phyloP scores from a whole-genome alignment of 2,888 invertebrate genomes.

The Caenorhabditis japonica region DNA sequence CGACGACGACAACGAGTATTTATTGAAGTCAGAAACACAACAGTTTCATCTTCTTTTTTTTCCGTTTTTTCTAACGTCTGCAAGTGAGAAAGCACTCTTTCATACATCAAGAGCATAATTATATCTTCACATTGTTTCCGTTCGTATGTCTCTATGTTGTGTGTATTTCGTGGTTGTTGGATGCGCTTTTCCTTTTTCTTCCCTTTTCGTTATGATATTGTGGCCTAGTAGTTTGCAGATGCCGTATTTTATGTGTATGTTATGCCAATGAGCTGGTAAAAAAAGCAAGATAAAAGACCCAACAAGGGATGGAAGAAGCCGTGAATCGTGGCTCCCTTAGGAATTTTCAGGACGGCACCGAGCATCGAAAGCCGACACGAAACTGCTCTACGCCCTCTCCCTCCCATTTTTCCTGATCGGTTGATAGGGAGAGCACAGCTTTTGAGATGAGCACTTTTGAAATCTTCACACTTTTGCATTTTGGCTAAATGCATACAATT shows the following conservation, averaged over 20 bases:
- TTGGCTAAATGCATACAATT: too few relatives aligned
- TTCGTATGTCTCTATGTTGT: constrained; percentile 40
- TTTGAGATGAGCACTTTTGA: constrained; percentile 47
- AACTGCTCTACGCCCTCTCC: constrained; percentile 13
- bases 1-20: constrained; percentile 6
- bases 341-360: constrained; percentile 25
- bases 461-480: constrained; percentile 43
- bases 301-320: constrained; percentile 19
- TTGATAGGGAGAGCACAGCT: constrained; percentile 42
- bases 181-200: constrained; percentile 29
- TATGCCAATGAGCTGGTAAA: constrained; percentile 44
- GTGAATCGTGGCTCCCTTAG: constrained; percentile 54
- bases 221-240: constrained; percentile 14
- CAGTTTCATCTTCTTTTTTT: constrained; percentile 15
- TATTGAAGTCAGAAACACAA: constrained; percentile 27
- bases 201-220: constrained; percentile 18
- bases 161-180: constrained; percentile 49
- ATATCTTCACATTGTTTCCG: constrained; percentile 49
- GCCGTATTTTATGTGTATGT: constrained; percentile 45
- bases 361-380: constrained; percentile 16
- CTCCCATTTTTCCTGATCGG: constrained; percentile 35
- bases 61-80: constrained; percentile 5
- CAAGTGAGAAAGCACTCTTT: constrained; percentile 24
- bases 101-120: constrained; percentile 49
- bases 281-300: constrained; percentile 29